These are phyloP conservation scores for Taeniopygia guttata DNA, from an alignment of 2,797 vertebrate species.

Conservation along the genomic window DNA sequence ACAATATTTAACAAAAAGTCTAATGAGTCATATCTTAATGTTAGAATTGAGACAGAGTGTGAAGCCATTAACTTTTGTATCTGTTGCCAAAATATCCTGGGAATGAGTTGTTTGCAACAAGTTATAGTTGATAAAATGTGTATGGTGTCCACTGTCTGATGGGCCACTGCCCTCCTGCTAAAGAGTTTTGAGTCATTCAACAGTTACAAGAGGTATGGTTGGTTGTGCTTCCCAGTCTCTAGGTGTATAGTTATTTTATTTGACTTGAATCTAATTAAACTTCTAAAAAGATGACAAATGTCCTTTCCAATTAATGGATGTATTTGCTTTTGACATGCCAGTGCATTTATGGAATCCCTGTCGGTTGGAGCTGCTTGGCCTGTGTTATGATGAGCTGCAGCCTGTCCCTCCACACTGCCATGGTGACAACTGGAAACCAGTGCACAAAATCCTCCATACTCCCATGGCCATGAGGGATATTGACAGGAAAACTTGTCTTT, in stretches of 20 bases:
- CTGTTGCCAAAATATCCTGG: not conserved
- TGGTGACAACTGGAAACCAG: not conserved
- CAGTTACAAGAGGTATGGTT: not conserved
- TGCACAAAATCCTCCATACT: not conserved
- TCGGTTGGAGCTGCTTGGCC: not conserved
- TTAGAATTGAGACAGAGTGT: not conserved
- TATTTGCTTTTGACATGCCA: conserved; percentile 3
- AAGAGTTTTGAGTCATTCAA: not conserved
- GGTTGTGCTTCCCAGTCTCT: not conserved
- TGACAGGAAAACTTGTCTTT: not conserved
- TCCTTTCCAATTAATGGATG: not conserved
- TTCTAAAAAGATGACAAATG: not conserved
- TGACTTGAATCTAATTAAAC: not conserved
- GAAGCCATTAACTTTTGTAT: not conserved
- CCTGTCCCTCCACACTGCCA: not conserved
- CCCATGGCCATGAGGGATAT: not conserved
- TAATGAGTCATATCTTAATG: not conserved
- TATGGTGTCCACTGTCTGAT: not conserved
- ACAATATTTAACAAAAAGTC: not conserved
- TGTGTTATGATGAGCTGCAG: not conserved
- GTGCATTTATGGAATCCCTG: not conserved
- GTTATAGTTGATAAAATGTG: not conserved
- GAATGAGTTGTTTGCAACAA: not conserved
- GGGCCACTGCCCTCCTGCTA: not conserved
- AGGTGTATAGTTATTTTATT: not conserved